Evolutionary conservation across 2,797 vertebrate species (phyloP), one percentile per base, ranked within the genome.

Genomic region (Moxostoma hubbsi): DNA sequence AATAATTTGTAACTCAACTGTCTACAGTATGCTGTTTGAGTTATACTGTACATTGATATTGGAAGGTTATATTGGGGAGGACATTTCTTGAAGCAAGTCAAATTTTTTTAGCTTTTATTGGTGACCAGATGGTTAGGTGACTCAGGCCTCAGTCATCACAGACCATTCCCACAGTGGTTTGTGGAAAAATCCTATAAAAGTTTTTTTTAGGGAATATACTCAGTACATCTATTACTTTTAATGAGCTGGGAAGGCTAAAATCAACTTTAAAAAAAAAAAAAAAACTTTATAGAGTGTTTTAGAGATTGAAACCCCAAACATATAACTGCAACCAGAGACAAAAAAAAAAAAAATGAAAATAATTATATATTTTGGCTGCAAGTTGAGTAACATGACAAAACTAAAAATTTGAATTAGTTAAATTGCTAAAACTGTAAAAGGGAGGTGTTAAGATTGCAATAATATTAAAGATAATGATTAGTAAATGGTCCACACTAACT

Each of bases 401-500:
- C 5, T n/a, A 57, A 15, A 57, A 57, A 57, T 57, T 15, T 1
- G 4, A 47, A 10, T 15, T 46, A 18, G n/a, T 65, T 65, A n/a
- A 45, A n/a, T 0, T 1, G 43, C 43, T 16, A 67, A 67, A 54
- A 51, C 10, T 18, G 36, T 36, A 36, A 36, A 36, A 36, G 36
- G 4, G 36, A 36, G 36, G 36, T 51, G 3, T 51, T 51, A 51
- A 51, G 9, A 51, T 9, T 9, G 49, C 11, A 51, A 51, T 51
- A 51, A n/a, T 50, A 7, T 5, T 50, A 50, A 50, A 9, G 49
- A 50, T 8, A 50, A 7, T 50, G 18, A 24, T 24, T 24, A 24
- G 1, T 49, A 16, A 2, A 9, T 53, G 12, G 46, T 12, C 6
- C 10, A 47, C 46, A 13, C 92, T 24, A 24, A 24, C 18, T 94